Percentiles rank a stretch among this genome's conserved stretches.
Conservation (phyloP, 1,140 invertebrate species). For the Zaprionus ghesquierei region DNA sequence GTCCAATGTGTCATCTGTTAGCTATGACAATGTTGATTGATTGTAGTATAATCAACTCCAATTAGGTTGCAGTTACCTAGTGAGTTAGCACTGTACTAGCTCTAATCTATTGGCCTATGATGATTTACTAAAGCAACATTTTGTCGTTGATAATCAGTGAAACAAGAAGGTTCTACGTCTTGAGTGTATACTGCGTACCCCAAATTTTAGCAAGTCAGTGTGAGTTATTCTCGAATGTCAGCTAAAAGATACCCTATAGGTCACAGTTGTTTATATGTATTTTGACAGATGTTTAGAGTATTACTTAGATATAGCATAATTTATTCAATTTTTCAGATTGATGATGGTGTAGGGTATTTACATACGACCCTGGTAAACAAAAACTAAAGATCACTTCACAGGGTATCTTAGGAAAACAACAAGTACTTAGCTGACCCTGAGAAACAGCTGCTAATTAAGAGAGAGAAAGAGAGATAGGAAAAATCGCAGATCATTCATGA, state of each 20-base stretch:
- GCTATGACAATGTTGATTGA: slow-evolving; percentile 18
- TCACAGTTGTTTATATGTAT: too few species aligned
- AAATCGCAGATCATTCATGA: slow-evolving; percentile 1
- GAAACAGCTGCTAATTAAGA: slow-evolving; percentile 15
- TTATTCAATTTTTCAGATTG: too few species aligned
- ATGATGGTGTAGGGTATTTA: too few species aligned
- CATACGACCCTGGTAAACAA: background rate
- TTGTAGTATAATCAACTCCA: slow-evolving; percentile 16
- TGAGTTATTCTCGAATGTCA: background rate
- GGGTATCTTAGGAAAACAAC: background rate
- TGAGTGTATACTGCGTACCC: background rate
- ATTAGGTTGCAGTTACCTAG: background rate
- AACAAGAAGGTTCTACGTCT: background rate
- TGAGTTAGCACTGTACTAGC: slow-evolving; percentile 16
- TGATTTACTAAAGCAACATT: slow-evolving; percentile 5
- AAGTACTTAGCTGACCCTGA: slow-evolving; percentile 10
- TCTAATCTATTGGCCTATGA: background rate
- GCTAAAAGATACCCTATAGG: background rate
- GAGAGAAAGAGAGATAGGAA: background rate
- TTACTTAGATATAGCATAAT: too few species aligned
- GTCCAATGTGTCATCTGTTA: background rate
- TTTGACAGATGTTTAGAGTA: too few species aligned
- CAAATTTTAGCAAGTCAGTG: background rate
- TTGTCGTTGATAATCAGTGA: background rate
- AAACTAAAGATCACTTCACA: background rate